Conservation (phyloP, 2,113 vertebrate genomes). For the Todiramphus chloris region DNA sequence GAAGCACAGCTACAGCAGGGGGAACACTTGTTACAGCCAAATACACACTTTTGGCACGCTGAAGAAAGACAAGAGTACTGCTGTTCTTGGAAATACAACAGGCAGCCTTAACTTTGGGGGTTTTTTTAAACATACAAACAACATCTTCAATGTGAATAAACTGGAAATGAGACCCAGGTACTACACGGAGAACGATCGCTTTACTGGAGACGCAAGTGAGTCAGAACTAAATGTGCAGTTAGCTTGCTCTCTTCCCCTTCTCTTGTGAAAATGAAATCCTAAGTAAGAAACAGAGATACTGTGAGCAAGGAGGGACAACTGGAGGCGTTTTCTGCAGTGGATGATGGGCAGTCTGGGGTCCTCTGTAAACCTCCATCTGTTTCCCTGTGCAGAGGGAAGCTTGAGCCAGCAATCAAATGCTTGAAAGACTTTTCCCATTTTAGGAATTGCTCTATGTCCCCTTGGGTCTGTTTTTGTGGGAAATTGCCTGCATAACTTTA, state of each 20-base stretch:
- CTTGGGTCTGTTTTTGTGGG: neutral
- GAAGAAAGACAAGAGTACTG: neutral
- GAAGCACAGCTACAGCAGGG: neutral
- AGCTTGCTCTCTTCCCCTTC: neutral
- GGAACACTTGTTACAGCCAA: neutral
- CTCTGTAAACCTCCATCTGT: accelerated
- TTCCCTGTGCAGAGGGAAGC: neutral
- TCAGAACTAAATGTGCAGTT: neutral
- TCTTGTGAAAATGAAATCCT: neutral
- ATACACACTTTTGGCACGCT: neutral
- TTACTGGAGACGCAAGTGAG: neutral
- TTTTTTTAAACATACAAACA: neutral
- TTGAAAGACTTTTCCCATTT: neutral
- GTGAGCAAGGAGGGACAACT: neutral
- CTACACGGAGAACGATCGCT: neutral
- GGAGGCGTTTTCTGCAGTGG: neutral
- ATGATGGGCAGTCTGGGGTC: neutral
- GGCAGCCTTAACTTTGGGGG: neutral
- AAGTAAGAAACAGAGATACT: neutral
- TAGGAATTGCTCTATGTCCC: neutral
- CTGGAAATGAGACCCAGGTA: no score
- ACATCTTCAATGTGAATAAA: neutral
- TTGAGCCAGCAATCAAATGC: neutral
- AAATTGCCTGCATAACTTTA: neutral
- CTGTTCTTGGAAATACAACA: neutral